Base-by-base conservation (phyloP, 2,888 invertebrate species). In the Antheraea assamensis region DNA sequence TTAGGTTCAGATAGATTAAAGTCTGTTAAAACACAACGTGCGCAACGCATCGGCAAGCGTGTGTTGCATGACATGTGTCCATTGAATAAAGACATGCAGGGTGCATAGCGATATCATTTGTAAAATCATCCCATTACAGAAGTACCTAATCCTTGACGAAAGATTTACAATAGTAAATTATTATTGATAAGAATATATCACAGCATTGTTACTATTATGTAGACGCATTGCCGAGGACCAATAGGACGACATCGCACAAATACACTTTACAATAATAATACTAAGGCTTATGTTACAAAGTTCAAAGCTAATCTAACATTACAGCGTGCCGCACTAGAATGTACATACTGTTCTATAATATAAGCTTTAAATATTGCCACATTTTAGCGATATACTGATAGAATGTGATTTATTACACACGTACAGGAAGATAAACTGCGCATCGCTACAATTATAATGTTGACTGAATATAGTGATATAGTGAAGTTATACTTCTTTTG, bases 61-160 rank as follows among this genome's bases (percentile, higher is more conserved):
- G 87, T 90, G 88, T 81, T 90, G 91, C 91, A 90, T 90, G 91
- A 78, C 77, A 74, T 81, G 78, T 83, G 79, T 80, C 80, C 81
- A 77, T 82, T 61, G 30, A 35, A 30, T 17, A 42, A 58, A 35
- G 35, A 68, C 35, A 35, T 68, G 35, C 68, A 35, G 10, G 13
- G 1, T 68, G 68, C 31, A 68, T 35, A 68, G 21, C 7, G 31
- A 66, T 66, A 27, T 66, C 66, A 66, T 31, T n/a, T 24, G 13
- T 35, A 68, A 35, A 35, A 35, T 68, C 68, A 68, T 68, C 15
- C 35, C 35, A 68, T n/a, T 66, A 21, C 66, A 35, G 4, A 61
- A 21, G 5, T 15, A n/a, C n/a, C n/a, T n/a, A 27, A 24, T 61
- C 27, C 27, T 27, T 15, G 17, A 27, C 27, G 17, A 3, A 64